phyloP scores from a whole-genome alignment of 2,113 vertebrate species.

The Dinomys branickii region DNA sequence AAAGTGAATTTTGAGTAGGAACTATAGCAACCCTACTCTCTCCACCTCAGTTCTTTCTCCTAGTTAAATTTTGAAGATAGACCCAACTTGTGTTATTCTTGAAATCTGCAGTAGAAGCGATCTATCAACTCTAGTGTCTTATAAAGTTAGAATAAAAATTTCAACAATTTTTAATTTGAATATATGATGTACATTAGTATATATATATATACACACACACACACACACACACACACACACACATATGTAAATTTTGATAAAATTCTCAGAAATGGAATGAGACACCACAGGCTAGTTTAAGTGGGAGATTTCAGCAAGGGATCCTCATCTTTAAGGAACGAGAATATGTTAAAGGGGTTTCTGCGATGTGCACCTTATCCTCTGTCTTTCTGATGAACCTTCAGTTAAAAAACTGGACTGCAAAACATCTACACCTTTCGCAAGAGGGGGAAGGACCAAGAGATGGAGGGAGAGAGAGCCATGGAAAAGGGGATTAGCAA shows the following conservation, averaged over 20 bases:
- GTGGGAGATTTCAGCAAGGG: not conserved
- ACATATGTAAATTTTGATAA: not conserved
- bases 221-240: too few relatives aligned
- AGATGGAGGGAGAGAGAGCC: not conserved
- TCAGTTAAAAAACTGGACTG: not conserved
- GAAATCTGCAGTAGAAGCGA: not conserved
- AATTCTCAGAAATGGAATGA: not conserved
- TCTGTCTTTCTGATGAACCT: not conserved
- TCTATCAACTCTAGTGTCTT: not conserved
- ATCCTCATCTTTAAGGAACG: not conserved
- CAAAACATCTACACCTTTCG: not conserved
- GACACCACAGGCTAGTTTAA: too few relatives aligned
- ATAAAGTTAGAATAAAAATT: not conserved
- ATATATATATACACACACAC: too few relatives aligned
- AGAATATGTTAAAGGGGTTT: not conserved
- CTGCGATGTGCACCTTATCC: not conserved
- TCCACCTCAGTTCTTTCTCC: slow-evolving; percentile 38
- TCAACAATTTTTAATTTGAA: not conserved
- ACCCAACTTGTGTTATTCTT: not conserved
- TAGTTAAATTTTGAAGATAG: not conserved
- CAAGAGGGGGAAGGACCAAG: not conserved
- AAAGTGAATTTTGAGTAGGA: slow-evolving; percentile 52
- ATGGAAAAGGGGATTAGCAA: not conserved
- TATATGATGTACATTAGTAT: not conserved
- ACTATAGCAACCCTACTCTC: not conserved